These are phyloP conservation scores for Enteromius thamalakanensis DNA, from an alignment of 2,797 vertebrate genomes.

Conservation along the genomic window DNA sequence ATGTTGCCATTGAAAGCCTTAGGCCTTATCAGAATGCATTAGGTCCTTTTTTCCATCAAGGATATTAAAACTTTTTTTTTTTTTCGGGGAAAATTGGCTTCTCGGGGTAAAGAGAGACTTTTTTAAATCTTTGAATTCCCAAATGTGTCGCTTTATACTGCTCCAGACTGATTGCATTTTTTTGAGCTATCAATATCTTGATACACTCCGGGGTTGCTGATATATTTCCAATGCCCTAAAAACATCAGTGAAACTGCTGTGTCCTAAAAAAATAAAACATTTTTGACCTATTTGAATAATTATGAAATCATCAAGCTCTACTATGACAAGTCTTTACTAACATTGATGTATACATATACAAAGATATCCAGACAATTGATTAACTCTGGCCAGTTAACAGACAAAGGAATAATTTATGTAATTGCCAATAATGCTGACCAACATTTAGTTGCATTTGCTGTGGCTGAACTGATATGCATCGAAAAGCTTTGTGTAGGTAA, in stretches of 20 bases:
- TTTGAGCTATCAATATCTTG: constrained; percentile 33
- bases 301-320: neutral
- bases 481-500: neutral
- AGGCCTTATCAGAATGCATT: constrained; percentile 35
- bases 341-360: neutral
- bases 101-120: constrained; percentile 11
- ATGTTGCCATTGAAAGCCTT: constrained; percentile 41
- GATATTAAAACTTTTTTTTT: constrained; percentile 45
- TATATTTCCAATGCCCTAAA: constrained; percentile 43
- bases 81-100: constrained; percentile 34
- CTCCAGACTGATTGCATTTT: constrained; percentile 23
- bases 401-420: constrained; percentile 5
- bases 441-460: constrained; percentile 1
- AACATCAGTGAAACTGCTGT: constrained; percentile 1
- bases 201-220: constrained; percentile 28
- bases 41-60: constrained; percentile 33
- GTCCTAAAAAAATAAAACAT: constrained; percentile 40
- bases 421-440: constrained; percentile 17
- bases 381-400: neutral
- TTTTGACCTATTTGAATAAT: constrained; percentile 45
- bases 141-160: constrained; percentile 42
- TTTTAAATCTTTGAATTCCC: constrained; percentile 41
- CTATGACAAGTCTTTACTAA: neutral
- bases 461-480: neutral
- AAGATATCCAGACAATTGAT: constrained; percentile 3